A percentile compares a stretch with the other conserved stretches of the same genome.
phyloP scores from a whole-genome alignment of 2,113 vertebrate species.

The Corythaeola cristata region DNA sequence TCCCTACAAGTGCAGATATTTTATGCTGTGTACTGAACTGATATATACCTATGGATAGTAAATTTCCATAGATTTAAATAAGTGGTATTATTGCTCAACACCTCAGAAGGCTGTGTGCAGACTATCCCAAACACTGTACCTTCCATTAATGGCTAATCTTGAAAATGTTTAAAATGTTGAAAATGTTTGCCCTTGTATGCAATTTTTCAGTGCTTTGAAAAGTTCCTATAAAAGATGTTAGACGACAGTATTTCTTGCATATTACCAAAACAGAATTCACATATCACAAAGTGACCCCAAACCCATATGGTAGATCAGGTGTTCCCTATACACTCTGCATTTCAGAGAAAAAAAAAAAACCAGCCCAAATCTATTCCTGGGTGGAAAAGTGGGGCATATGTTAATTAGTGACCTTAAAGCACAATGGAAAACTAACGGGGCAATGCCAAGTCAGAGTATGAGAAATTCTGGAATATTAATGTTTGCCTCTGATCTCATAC shows the following conservation, averaged over 20 bases:
- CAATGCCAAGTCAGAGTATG: slow-evolving; percentile 53
- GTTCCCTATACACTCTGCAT: slow-evolving; percentile 49
- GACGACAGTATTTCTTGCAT: background rate
- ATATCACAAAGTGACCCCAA: slow-evolving; percentile 23
- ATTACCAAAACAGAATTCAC: background rate
- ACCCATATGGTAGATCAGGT: background rate
- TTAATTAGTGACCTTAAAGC: slow-evolving; percentile 68
- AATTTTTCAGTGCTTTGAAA: slow-evolving; percentile 18
- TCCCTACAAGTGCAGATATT: background rate
- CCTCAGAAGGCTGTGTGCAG: background rate
- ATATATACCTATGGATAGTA: background rate
- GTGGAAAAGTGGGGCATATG: slow-evolving; percentile 56
- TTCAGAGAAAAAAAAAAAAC: slow-evolving; percentile 29
- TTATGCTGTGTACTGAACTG: background rate
- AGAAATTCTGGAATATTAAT: slow-evolving; percentile 56
- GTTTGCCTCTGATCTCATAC: slow-evolving; percentile 47
- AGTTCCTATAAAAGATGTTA: background rate
- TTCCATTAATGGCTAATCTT: background rate
- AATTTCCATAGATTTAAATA: background rate
- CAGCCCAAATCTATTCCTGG: slow-evolving; percentile 23
- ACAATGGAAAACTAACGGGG: slow-evolving; percentile 56
- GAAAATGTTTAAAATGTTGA: no score
- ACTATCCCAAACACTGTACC: background rate
- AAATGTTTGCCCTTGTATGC: background rate
- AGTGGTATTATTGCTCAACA: background rate